Conservation (phyloP, 2,888 invertebrate genomes). For the Ophioninae sp. region DNA sequence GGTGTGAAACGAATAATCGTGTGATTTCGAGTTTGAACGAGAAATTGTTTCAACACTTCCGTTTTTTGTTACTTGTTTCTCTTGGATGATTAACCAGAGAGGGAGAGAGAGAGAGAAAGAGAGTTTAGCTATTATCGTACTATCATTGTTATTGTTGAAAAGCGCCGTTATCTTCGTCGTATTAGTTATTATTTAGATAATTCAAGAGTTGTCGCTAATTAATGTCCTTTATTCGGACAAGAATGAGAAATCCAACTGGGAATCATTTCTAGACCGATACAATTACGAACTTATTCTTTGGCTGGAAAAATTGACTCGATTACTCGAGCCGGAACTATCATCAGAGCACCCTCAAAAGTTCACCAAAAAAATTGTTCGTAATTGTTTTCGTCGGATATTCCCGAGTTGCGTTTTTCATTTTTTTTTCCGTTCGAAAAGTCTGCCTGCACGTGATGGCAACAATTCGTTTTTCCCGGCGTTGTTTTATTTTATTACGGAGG, state of each 20-base stretch:
- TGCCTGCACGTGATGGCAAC: not conserved
- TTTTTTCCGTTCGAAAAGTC: slow-evolving; percentile 17
- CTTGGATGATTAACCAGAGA: not conserved
- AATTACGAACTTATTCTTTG: not conserved
- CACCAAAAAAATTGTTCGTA: not conserved
- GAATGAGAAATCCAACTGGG: not conserved
- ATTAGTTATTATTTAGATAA: slow-evolving; percentile 42
- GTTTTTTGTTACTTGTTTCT: not conserved
- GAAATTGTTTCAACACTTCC: not conserved
- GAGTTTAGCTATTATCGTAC: slow-evolving; percentile 41
- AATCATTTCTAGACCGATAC: not conserved
- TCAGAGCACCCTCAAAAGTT: not conserved
- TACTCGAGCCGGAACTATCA: not conserved
- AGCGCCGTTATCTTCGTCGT: slow-evolving; percentile 50
- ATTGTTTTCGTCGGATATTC: not conserved
- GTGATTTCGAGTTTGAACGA: not conserved
- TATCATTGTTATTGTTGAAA: slow-evolving; percentile 62
- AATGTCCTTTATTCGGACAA: not conserved
- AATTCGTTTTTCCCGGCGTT: slow-evolving; percentile 28
- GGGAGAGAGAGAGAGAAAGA: slow-evolving; percentile 18
- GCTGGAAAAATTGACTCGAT: not conserved
- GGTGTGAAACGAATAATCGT: not conserved
- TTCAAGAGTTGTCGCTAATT: slow-evolving; percentile 28
- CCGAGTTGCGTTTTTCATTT: not conserved
- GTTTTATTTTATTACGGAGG: slow-evolving; percentile 40